A percentile compares a stretch with the other conserved stretches of the same genome.
These are phyloP conservation scores for Uropsilus gracilis DNA, from an alignment of 2,113 vertebrate species.

Conservation along the genomic window DNA sequence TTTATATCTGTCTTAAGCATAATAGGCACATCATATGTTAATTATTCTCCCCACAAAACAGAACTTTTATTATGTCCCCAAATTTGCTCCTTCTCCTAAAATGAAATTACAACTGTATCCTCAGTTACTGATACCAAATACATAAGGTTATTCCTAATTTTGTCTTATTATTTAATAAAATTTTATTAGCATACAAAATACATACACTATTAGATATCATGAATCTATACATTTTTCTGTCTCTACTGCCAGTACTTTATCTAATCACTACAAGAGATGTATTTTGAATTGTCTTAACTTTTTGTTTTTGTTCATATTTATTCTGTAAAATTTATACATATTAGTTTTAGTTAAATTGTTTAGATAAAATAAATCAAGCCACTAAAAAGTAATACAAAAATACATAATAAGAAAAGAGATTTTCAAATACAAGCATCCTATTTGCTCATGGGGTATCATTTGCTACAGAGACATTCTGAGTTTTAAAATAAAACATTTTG, in stretches of 20 bases:
- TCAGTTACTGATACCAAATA: background rate
- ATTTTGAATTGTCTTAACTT: background rate
- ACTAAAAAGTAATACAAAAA: background rate
- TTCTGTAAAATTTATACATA: background rate
- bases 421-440: background rate
- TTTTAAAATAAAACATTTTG: conserved; percentile 40
- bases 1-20: background rate
- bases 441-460: background rate
- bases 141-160: background rate
- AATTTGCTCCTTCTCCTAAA: background rate
- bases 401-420: background rate
- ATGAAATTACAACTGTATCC: background rate
- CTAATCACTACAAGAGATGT: background rate
- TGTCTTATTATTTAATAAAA: background rate
- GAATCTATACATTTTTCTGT: background rate
- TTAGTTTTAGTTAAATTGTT: background rate
- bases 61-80: background rate
- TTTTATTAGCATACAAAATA: background rate
- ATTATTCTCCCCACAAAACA: background rate
- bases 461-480: background rate
- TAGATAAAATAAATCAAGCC: background rate
- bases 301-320: background rate
- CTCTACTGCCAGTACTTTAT: background rate
- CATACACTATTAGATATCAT: background rate
- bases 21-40: background rate